These are phyloP conservation scores for Tetrapedia diversipes DNA, from an alignment of 2,888 invertebrate species.

Conservation along the genomic window DNA sequence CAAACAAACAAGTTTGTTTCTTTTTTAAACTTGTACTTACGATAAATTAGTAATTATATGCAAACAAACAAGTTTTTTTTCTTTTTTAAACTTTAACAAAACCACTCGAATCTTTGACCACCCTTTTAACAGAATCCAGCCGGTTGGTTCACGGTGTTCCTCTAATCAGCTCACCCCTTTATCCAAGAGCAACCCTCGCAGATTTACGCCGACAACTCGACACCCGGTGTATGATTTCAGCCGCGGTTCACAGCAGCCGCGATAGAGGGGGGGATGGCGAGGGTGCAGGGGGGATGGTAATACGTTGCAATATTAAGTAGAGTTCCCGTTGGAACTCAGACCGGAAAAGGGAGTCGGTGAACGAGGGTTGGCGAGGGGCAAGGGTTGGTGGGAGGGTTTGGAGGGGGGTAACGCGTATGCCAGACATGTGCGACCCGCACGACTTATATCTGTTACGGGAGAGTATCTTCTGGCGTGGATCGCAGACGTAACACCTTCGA, in stretches of 20 bases:
- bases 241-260: conserved; percentile 32
- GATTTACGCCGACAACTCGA: conserved; percentile 43
- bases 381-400: conserved; percentile 31
- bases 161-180: conserved; percentile 18
- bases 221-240: conserved; percentile 63
- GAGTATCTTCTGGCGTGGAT: conserved; percentile 55
- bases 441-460: conserved; percentile 76
- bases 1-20: too few relatives aligned
- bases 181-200: not conserved
- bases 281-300: conserved; percentile 64
- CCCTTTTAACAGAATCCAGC: not conserved
- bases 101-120: not conserved
- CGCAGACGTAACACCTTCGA: conserved; percentile 52
- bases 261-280: too few relatives aligned
- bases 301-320: conserved; percentile 78
- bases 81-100: too few relatives aligned
- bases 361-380: conserved; percentile 1
- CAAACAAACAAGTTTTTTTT: too few relatives aligned
- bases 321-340: conserved; percentile 47
- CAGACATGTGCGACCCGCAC: conserved; percentile 69
- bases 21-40: too few relatives aligned
- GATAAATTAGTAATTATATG: too few relatives aligned
- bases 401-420: conserved; percentile 61
- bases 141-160: not conserved
- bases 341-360: conserved; percentile 28